Base-by-base conservation (phyloP, 1,140 invertebrate species). In the Mycetomoellerius zeteki region DNA sequence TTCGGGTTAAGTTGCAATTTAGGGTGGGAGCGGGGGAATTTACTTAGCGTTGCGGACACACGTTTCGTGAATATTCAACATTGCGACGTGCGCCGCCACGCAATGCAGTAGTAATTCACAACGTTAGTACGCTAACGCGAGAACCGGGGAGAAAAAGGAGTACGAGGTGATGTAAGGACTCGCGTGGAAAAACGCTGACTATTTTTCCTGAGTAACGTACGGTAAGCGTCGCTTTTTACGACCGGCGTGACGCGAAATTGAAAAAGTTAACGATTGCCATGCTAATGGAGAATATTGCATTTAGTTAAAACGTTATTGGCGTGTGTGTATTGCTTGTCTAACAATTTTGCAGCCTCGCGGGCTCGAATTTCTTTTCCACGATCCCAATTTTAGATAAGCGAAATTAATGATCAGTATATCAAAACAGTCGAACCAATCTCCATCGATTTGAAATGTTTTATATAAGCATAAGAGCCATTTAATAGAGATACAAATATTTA, bases 61-160 rank as follows among this genome's bases (percentile, higher is more conserved):
- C 37, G 76, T 78, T 88, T 90, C 82, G 85, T 87, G 81, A 88
- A 91, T 89, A 87, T 91, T 86, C 85, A 90, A 91, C 85, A 60
- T 80, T 92, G 75, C 82, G 77, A 91, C 90, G 77, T 75, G 50
- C 33, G 37, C 64, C 5, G 82, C 90, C 91, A 92, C 89, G 90
- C 90, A 90, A 91, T 92, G 91, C 90, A 86, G 90, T 78, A 73
- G 86, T 78, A 81, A 88, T 56, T 52, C 73, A 62, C 27, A 33
- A 87, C 85, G 78, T 77, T 75, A 62, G 62, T 54, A 56, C 73
- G 72, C 19, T 84, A 27, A 58, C 50, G 54, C 58, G 27, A 56
- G 47, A 30, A n/a, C 6, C 37, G 1, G 10, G 19, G 30, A 24
- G 52, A 24, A 62, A 21, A 54, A 60, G 12, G 19, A 10, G 37